Evolutionary conservation across 1,140 invertebrate genomes (phyloP), one percentile per base, ranked within the genome.

Genomic region (Manduca sexta): DNA sequence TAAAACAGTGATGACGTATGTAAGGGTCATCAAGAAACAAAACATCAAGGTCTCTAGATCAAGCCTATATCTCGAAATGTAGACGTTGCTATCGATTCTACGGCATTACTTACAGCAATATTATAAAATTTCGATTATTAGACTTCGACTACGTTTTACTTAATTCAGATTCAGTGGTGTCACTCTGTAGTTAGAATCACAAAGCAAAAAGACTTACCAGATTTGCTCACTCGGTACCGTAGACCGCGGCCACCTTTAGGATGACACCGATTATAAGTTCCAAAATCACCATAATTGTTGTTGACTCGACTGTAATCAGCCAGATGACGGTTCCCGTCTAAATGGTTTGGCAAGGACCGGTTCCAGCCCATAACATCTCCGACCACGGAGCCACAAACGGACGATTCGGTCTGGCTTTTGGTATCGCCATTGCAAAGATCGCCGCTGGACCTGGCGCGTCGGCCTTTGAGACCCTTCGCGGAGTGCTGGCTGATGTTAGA

Each of bases 401-500:
- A 86, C 5, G 78, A 91, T 70, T 93, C 92, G 0, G 91, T 92
- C 5, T 92, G 92, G 26, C 91, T 88, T 64, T 93, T 92, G 0
- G 91, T 91, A 65, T 93, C 92, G 50, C 92, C 92, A 83, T 92
- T 91, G 83, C 62, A 91, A 73, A 73, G 89, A 84, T 72, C 90
- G 71, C 92, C 92, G 52, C 90, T 91, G 21, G 92, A 93, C 49
- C 92, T 89, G 2, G 92, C 91, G 40, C 92, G 86, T 8, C 92
- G 88, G 30, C 91, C 91, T 12, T 69, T 91, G 83, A 61, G 89
- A 86, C 62, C 91, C 76, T 93, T 93, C 49, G 88, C 88, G 52
- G 88, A 91, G 69, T 92, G 91, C 30, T 92, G 88, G 75, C 91
- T 92, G 49, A 93, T 87, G 82, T 93, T 93, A 17, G 92, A 92